Evolutionary conservation across 2,797 vertebrate genomes (phyloP), one percentile per base, ranked within the genome.

Genomic region (Intellagama lesueurii): DNA sequence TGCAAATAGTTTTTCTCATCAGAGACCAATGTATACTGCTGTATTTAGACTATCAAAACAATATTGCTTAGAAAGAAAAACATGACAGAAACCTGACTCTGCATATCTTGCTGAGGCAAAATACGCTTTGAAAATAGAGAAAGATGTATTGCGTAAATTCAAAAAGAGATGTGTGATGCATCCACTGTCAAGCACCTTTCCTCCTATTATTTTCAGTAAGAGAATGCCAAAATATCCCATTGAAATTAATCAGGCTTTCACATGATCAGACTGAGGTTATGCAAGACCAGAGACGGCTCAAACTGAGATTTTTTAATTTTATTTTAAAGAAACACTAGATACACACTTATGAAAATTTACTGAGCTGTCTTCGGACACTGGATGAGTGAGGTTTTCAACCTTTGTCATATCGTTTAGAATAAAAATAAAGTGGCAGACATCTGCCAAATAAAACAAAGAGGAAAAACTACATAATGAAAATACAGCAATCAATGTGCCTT

Each of bases 11-110:
- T 94, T 91, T 81, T 69, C 22, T 64, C 32, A 24, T 89, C 86
- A 69, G 82, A 86, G 72, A 87, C 64, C 90, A 56, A 56, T 56
- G 52, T 56, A 85, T 80, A 77, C 82, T 90, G 66, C 83, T 83
- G 92, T 86, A 76, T 76, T 6, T 32, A 89, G 84, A 86, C 66
- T 66, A 60, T 91, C 64, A 80, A 72, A 68, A 84, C 83, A 88
- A 83, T 81, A 22, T 89, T 92, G 73, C 69, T 91, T 91, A 84
- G 78, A 88, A 88, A 90, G 30, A 75, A 49, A 90, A 92, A 70
- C 19, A 81, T 83, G 26, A 12, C n/a, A 75, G 35, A 52, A 0
- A 87, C 85, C 47, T 7, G 70, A 56, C 84, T 87, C 26, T 75
- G 82, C 12, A 14, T 66, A 70, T 52, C 32, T 84, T 84, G 35